Percentiles rank a stretch among this genome's conserved stretches.
These are phyloP conservation scores for Neoascia interrupta DNA, from an alignment of 2,888 invertebrate genomes.

Conservation along the genomic window DNA sequence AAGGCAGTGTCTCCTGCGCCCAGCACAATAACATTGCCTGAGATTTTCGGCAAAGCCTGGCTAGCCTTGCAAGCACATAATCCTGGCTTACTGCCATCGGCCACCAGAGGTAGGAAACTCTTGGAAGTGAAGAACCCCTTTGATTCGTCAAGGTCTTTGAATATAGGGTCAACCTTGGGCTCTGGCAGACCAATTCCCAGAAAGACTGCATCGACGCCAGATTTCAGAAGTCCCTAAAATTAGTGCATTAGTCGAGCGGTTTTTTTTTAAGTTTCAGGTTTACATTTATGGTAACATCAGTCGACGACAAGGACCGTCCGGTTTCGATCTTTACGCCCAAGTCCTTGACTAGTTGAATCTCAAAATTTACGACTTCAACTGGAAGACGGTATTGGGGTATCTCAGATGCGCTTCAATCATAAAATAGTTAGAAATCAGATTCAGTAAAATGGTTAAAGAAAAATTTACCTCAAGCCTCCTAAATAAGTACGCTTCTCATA, in stretches of 20 bases:
- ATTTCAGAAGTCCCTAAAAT: conserved; percentile 83
- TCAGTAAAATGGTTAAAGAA: not conserved
- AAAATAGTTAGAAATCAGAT: not conserved
- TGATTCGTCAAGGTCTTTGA: conserved; percentile 85
- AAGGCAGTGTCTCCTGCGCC: conserved; percentile 99
- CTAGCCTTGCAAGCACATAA: conserved; percentile 88
- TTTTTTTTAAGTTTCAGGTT: conserved; percentile 49
- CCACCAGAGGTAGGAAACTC: conserved; percentile 92
- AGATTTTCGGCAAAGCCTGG: conserved; percentile 85
- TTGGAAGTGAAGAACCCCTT: conserved; percentile 98
- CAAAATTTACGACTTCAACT: conserved; percentile 94
- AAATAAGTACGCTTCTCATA: conserved; percentile 93
- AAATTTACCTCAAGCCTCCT: conserved; percentile 90
- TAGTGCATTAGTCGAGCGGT: too few relatives aligned
- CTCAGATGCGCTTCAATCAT: conserved; percentile 88
- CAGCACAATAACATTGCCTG: conserved; percentile 92
- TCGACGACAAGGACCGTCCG: conserved; percentile 85
- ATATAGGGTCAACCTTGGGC: conserved; percentile 89
- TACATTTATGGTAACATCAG: conserved; percentile 87
- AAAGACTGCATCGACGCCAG: conserved; percentile 89
- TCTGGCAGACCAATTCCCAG: conserved; percentile 94
- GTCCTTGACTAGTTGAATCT: conserved; percentile 93
- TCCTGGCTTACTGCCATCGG: conserved; percentile 93
- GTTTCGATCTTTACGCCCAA: conserved; percentile 93
- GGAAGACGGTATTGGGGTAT: conserved; percentile 99